Conservation (phyloP, 35 echinoderm and acorn worm genomes). For the Diadema setosum region DNA sequence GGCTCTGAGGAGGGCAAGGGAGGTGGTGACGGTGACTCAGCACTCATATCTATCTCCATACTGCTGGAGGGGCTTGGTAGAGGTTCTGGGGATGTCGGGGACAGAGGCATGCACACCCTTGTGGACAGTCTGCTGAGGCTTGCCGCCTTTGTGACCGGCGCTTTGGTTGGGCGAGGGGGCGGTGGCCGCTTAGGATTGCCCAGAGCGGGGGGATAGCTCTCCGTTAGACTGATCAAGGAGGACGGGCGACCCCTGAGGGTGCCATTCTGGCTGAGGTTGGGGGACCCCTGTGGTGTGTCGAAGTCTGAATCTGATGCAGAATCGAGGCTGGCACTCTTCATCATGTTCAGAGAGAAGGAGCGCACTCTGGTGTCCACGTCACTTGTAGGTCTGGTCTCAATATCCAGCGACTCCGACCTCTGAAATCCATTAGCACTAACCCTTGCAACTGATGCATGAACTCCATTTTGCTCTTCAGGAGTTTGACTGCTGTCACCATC, state of each 20-base stretch:
- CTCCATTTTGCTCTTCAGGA: no score
- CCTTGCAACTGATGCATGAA: no score
- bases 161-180: slow-evolving; percentile 11
- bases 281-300: not conserved
- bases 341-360: not conserved
- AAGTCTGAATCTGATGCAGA: not conserved
- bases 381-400: not conserved
- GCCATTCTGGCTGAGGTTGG: not conserved
- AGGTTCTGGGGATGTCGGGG: slow-evolving; percentile 1
- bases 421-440: not conserved
- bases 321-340: not conserved
- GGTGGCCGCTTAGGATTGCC: slow-evolving; percentile 5
- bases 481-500: not conserved
- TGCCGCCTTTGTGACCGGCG: slow-evolving; percentile 35
- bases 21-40: slow-evolving; percentile 39
- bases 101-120: not conserved
- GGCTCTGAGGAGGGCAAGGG: slow-evolving; percentile 45
- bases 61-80: slow-evolving; percentile 2
- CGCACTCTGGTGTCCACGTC: not conserved
- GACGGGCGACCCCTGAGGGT: not conserved
- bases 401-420: not conserved
- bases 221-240: not conserved
- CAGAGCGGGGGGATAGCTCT: not conserved
- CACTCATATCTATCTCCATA: not conserved
- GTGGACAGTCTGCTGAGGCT: not conserved